Conservation (phyloP, 2,888 invertebrate species). For the Galerucella calmariensis region DNA sequence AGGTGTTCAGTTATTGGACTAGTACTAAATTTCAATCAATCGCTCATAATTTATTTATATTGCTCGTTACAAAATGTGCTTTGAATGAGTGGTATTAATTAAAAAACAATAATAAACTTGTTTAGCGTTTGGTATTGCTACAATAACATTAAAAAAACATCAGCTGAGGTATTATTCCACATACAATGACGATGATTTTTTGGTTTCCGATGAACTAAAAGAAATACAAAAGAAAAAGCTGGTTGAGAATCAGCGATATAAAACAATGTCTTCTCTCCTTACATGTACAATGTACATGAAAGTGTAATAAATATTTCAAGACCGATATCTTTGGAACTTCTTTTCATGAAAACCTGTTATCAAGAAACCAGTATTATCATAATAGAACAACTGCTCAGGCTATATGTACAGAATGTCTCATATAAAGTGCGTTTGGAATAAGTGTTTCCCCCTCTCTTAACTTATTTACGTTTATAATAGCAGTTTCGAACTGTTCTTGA, state of each 20-base stretch:
- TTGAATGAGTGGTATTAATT: no score
- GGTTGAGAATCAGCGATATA: slow-evolving; percentile 6
- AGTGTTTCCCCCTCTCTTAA: neutral
- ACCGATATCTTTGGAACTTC: slow-evolving; percentile 13
- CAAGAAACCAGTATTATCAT: slow-evolving; percentile 15
- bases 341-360: slow-evolving; percentile 20
- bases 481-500: neutral
- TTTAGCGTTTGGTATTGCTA: neutral
- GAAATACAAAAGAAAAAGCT: slow-evolving; percentile 6
- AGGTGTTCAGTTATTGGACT: no score
- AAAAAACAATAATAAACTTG: no score
- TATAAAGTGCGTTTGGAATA: neutral
- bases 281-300: slow-evolving; percentile 19
- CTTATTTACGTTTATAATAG: neutral
- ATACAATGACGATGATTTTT: neutral
- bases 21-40: no score
- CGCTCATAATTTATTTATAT: no score
- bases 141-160: neutral
- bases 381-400: neutral
- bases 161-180: neutral
- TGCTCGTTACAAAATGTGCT: no score
- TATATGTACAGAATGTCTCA: neutral
- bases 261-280: slow-evolving; percentile 22
- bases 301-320: slow-evolving; percentile 22
- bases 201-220: neutral